Conservation (phyloP, 2,888 invertebrate genomes). For the Drosophila monieri region DNA sequence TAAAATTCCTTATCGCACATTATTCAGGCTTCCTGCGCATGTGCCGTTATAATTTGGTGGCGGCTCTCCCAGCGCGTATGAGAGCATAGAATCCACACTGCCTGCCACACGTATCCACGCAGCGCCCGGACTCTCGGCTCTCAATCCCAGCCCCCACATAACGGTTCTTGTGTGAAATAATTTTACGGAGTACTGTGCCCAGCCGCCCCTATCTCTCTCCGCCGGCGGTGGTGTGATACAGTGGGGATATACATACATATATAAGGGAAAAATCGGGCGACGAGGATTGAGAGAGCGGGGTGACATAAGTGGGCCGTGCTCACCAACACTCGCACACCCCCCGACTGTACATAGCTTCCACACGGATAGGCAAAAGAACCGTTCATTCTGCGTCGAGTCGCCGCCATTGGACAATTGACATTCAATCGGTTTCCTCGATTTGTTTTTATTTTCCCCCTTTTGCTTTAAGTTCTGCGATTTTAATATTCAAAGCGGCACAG, state of each 20-base stretch:
- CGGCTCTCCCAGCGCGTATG: slow-evolving; percentile 4
- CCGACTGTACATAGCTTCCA: slow-evolving; percentile 9
- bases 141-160: neutral
- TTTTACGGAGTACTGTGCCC: slow-evolving; percentile 21
- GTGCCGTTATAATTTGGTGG: slow-evolving; percentile 48
- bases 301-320: slow-evolving; percentile 41
- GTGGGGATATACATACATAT: neutral
- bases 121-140: neutral
- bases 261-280: slow-evolving; percentile 25
- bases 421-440: slow-evolving; percentile 27
- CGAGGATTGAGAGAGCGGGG: slow-evolving; percentile 45
- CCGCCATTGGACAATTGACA: slow-evolving; percentile 44
- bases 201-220: slow-evolving; percentile 42
- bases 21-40: slow-evolving; percentile 64
- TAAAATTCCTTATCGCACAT: slow-evolving; percentile 42
- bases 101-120: neutral
- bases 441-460: slow-evolving; percentile 26
- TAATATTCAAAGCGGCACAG: slow-evolving; percentile 60
- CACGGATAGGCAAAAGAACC: slow-evolving; percentile 54
- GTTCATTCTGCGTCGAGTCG: slow-evolving; percentile 55
- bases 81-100: slow-evolving; percentile 31
- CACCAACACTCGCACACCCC: slow-evolving; percentile 11
- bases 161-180: neutral
- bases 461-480: slow-evolving; percentile 24
- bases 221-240: slow-evolving; percentile 63